Conservation (phyloP, 2,888 invertebrate genomes). For the Habrosyne pyritoides region DNA sequence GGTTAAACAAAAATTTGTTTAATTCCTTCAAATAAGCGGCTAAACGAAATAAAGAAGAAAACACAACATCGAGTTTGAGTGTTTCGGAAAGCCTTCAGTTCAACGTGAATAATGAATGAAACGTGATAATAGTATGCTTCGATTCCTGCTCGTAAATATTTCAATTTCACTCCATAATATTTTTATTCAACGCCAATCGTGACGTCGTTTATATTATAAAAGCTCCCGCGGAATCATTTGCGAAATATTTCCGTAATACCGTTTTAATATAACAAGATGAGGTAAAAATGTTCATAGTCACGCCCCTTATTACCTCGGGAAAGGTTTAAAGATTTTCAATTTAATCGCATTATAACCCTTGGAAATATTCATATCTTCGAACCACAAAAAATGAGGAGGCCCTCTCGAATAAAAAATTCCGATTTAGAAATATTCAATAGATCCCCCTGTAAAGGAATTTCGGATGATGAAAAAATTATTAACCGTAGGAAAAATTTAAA, state of each 20-base stretch:
- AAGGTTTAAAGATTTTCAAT: slow-evolving; percentile 71
- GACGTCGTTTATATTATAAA: slow-evolving; percentile 36
- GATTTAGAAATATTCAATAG: slow-evolving; percentile 40
- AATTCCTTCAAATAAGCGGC: no score
- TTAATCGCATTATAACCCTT: slow-evolving; percentile 74
- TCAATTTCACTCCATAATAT: slow-evolving; percentile 34
- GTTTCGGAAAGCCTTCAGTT: slow-evolving; percentile 11
- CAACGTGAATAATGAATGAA: slow-evolving; percentile 14
- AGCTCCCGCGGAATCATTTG: slow-evolving; percentile 44
- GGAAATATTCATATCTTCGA: slow-evolving; percentile 60
- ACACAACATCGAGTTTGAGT: neutral
- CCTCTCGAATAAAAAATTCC: slow-evolving; percentile 19
- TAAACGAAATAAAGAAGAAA: neutral
- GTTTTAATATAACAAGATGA: slow-evolving; percentile 72
- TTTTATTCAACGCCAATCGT: slow-evolving; percentile 40
- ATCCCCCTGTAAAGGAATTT: slow-evolving; percentile 33
- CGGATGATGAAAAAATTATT: slow-evolving; percentile 34
- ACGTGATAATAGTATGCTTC: slow-evolving; percentile 18
- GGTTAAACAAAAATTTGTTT: neutral
- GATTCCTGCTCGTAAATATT: slow-evolving; percentile 28
- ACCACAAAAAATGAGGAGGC: slow-evolving; percentile 32
- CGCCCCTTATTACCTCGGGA: slow-evolving; percentile 71
- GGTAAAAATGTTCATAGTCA: slow-evolving; percentile 74
- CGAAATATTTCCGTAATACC: slow-evolving; percentile 38
- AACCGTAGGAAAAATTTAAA: slow-evolving; percentile 10